A percentile compares a stretch with the other conserved stretches of the same genome.
These are phyloP conservation scores for Diploptera punctata DNA, from an alignment of 2,888 invertebrate species.

Conservation along the genomic window DNA sequence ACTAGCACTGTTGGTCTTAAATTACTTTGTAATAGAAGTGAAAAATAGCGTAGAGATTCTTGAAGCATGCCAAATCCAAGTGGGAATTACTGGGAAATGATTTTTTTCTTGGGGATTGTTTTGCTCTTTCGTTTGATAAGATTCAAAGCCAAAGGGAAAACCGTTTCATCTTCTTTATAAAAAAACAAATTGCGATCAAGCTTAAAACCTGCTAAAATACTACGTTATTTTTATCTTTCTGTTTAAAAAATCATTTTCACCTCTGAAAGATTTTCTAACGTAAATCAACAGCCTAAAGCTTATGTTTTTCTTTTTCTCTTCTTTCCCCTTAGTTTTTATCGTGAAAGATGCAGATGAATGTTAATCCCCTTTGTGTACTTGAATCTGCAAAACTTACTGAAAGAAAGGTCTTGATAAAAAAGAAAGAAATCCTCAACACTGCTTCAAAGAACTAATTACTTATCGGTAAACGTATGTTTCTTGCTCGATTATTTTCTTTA, in stretches of 20 bases:
- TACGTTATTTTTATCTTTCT: no score
- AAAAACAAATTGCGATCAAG: no score
- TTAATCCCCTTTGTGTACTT: constrained; percentile 19
- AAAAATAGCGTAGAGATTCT: constrained; percentile 14
- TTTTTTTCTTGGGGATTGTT: constrained; percentile 11
- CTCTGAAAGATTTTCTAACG: constrained; percentile 24
- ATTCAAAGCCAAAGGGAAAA: neutral
- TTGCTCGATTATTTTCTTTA: no score
- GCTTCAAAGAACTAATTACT: no score
- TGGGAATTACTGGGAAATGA: constrained; percentile 15
- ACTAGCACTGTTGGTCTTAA: neutral
- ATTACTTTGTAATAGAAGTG: neutral
- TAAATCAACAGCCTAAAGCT: constrained; percentile 24
- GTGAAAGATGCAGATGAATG: neutral
- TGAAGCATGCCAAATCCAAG: neutral
- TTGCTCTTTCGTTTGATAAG: neutral
- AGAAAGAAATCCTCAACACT: no score
- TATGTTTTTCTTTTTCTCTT: neutral
- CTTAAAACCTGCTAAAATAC: no score
- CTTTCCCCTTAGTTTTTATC: neutral
- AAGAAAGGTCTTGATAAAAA: no score
- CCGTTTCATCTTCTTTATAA: no score
- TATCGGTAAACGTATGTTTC: no score
- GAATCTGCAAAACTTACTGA: neutral
- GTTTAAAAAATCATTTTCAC: constrained; percentile 30